Evolutionary conservation across 53 echinoderm and acorn worm genomes (phyloP), one percentile per base, ranked within the genome.

Genomic region (Paracentrotus lividus): DNA sequence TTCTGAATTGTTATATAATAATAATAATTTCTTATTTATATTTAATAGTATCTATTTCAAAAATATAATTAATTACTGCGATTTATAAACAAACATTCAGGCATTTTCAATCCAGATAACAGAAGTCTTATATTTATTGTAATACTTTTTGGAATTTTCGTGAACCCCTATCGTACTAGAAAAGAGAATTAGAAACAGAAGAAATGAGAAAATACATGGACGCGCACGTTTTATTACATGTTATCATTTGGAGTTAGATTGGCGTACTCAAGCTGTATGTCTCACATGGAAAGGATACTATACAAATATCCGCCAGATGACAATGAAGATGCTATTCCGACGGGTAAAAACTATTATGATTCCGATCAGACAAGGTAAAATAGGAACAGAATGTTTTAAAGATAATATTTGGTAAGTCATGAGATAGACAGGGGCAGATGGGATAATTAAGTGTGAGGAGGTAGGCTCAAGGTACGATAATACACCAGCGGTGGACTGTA

Each of bases 221-320:
- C 16, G 38, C 27, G 72, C 72, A 72, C 72, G 72, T 72, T 38
- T 72, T 72, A 72, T 72, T 72, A 40, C 20, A 20, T 72, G 40
- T 26, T 38, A 72, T 36, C 9, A 31, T 67, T 32, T 38, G 40
- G 40, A 32, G 18, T 72, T 49, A 26, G 47, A 49, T 85, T 85
- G 27, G 26, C 51, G 2, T 49, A 49, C 32, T 49, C 31, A 31
- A 23, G 29, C 27, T 72, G 20, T 40, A 38, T 72, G 72, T 72
- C 72, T 20, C 4, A 18, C 38, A 72, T 18, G 72, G 10, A 72
- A 72, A 36, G 40, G 21, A 36, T 72, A 72, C 40, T 72, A 72
- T 20, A 36, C 72, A 72, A 72, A 72, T 72, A 72, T 72, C 72
- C 72, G 72, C 40, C 72, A 72, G 72, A 72, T 40, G 72, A 72